Evolutionary conservation across 2,113 vertebrate genomes (phyloP), one percentile per base, ranked within the genome.

Genomic region (Panthera uncia): DNA sequence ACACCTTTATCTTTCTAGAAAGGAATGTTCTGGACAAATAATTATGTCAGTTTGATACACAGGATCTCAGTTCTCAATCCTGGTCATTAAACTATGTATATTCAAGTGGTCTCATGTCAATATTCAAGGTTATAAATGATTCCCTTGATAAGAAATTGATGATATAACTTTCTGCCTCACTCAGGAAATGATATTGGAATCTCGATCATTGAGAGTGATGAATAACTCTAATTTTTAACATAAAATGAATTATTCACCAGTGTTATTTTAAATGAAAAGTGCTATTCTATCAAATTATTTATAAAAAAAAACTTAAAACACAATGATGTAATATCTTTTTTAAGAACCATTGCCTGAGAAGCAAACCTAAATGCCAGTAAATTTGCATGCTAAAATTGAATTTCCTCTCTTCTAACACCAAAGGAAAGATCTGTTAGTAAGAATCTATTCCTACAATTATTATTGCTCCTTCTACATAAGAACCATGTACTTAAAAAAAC

Each of bases 211-310:
- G n/a, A 45, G 14, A 85, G 14, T 85, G 65, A 90, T n/a, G 48
- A 61, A 69, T 89, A 23, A 50, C 2, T 71, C 33, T 69, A 84
- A n/a, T 81, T 82, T 76, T 89, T 89, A 81, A 29, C 4, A 63
- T 15, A 96, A 85, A 93, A 78, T 94, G 4, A 95, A 69, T 61
- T 83, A n/a, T 69, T 69, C 14, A 33, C 19, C 1, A 50, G 3
- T 91, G n/a, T 76, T 69, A 93, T 48, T 90, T 94, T 81, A 85
- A 86, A 91, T 4, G 23, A 36, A 90, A 10, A 89, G 27, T 92
- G n/a, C 1, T 29, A 52, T 45, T 87, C 6, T 78, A 81, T 50
- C 36, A 83, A 73, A 57, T 74, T 55, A 74, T 84, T 90, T 90
- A 48, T 55, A 63, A 68, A 36, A 5, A 41, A 41, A 71, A 52